Conservation (phyloP, 2,797 vertebrate genomes). For the Myioborus melanocephalus region DNA sequence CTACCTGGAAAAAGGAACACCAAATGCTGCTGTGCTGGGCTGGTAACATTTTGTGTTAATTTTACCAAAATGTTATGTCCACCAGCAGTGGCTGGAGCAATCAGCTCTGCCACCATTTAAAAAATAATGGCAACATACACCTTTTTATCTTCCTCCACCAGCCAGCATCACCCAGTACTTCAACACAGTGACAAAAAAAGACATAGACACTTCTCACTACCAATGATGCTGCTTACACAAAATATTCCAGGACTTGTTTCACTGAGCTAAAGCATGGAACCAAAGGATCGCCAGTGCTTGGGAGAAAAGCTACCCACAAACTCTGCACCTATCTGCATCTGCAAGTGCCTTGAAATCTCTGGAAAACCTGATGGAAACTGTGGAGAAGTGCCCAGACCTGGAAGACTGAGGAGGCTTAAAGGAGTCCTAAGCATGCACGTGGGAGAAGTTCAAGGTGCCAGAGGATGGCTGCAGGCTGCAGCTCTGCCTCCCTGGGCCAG, state of each 20-base stretch:
- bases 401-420: neutral
- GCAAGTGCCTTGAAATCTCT: neutral
- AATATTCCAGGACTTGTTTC: neutral
- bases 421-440: rapidly evolving
- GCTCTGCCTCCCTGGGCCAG: neutral
- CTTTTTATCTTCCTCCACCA: neutral
- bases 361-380: neutral
- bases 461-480: neutral
- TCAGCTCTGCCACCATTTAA: neutral
- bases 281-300: neutral
- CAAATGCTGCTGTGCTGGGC: neutral
- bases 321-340: neutral
- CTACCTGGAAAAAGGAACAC: neutral
- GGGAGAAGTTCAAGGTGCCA: neutral
- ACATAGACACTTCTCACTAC: neutral
- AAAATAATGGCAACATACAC: neutral
- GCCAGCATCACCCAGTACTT: neutral
- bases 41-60: neutral
- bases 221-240: neutral
- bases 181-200: neutral
- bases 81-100: neutral
- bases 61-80: neutral
- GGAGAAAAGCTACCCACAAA: neutral
- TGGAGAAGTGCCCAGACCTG: neutral
- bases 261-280: neutral